phyloP scores from a whole-genome alignment of 2,888 invertebrate species.

The Myopa testacea region DNA sequence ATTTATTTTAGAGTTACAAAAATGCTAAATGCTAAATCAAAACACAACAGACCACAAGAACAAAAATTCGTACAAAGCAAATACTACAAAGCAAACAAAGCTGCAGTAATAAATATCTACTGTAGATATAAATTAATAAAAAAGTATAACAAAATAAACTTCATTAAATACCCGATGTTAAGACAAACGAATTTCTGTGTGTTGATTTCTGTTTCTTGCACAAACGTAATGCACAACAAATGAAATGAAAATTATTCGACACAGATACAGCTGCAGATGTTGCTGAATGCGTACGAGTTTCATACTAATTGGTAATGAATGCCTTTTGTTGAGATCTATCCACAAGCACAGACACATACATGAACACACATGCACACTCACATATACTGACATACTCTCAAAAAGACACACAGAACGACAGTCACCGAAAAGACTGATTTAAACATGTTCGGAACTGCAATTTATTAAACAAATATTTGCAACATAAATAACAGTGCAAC shows the following conservation, averaged over 20 bases:
- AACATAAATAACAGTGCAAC: conserved; percentile 30
- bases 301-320: conserved; percentile 28
- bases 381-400: not conserved
- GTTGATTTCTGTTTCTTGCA: not conserved
- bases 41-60: too few species aligned
- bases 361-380: not conserved
- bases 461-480: conserved; percentile 38
- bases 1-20: too few species aligned
- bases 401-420: not conserved
- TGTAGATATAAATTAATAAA: too few species aligned
- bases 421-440: not conserved
- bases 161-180: not conserved
- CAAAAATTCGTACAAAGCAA: too few species aligned
- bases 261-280: not conserved
- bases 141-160: conserved; percentile 40
- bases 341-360: not conserved
- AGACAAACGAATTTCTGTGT: too few species aligned
- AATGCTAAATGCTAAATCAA: too few species aligned
- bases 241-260: not conserved
- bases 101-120: too few species aligned
- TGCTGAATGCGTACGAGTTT: conserved; percentile 12
- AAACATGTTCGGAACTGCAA: conserved; percentile 28
- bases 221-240: conserved; percentile 17
- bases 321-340: conserved; percentile 23
- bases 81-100: too few species aligned